Base-by-base conservation (phyloP, 2,797 vertebrate species). In the Bovichtus variegatus region DNA sequence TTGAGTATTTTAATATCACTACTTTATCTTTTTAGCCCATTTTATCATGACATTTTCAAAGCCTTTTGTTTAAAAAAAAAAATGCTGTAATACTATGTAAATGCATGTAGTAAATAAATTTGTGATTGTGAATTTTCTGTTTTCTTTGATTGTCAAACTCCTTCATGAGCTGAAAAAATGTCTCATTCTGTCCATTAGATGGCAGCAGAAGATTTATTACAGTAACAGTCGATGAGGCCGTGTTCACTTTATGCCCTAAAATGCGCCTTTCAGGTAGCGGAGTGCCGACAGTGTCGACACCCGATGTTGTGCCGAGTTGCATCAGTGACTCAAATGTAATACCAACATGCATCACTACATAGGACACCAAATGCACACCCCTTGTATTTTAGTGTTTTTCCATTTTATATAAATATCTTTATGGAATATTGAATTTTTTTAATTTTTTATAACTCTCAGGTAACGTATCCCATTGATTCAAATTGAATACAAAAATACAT, bases 71-170 rank as follows among this genome's bases (percentile, higher is more conserved):
- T 23, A 50, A 74, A 84, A 87, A 84, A 87, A 83, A 84, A 78
- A 65, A 83, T 91, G 80, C 86, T 93, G 88, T 90, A 90, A 91
- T 93, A 94, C 87, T 89, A 89, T 87, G 84, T 68, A 68, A 92
- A 90, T 86, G 87, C 92, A 92, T 90, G 81, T 85, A 74, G 86
- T 90, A 79, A 94, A 95, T 94, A 95, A 91, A 95, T 86, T 86
- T 87, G 72, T 92, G 82, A 91, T 89, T 89, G n/a, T n/a, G 27
- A 49, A 84, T 46, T 64, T 71, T 47, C 18, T 65, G 50, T 34
- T 80, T 53, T 50, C 61, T 57, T 57, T 66, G 49, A 59, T 62
- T 63, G 7, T 27, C 4, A 13, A 9, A 5, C 15, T 50, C 34
- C 18, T 77, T 57, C 11, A 23, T 21, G 11, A 9, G 0, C 5